These are phyloP conservation scores for Esox masquinongy DNA, from an alignment of 2,797 vertebrate species.

Conservation along the genomic window DNA sequence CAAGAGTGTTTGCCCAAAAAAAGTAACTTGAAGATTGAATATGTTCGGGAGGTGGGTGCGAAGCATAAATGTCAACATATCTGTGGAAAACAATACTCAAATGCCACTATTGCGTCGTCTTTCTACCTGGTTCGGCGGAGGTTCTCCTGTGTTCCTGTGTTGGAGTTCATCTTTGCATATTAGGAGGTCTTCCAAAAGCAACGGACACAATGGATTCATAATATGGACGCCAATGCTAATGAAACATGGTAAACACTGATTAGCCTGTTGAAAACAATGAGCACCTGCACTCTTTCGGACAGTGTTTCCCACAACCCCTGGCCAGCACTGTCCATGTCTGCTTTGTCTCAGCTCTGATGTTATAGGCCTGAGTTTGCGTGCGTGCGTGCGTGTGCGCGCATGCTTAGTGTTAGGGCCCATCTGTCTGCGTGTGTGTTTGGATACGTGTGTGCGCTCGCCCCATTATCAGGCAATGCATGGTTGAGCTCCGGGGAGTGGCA, in stretches of 20 bases:
- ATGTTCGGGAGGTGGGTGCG: conserved; percentile 17
- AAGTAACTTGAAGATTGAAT: conserved; percentile 28
- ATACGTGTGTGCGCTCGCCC: conserved; percentile 55
- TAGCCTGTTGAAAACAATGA: not conserved
- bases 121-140: conserved; percentile 28
- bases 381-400: conserved; percentile 4
- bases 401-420: not conserved
- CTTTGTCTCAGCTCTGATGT: conserved; percentile 31
- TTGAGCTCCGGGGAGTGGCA: conserved; percentile 57
- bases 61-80: conserved; percentile 61
- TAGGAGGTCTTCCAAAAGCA: conserved; percentile 30
- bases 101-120: conserved; percentile 32
- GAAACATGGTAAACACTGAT: not conserved
- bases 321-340: conserved; percentile 46
- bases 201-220: conserved; percentile 31
- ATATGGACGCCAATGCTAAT: conserved; percentile 20
- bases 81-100: conserved; percentile 36
- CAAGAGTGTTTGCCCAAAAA: conserved; percentile 49
- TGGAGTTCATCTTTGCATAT: conserved; percentile 25
- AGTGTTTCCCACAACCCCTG: conserved; percentile 20
- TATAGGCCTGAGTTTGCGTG: conserved; percentile 20
- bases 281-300: not conserved
- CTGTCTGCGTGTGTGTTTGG: conserved; percentile 7
- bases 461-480: conserved; percentile 73
- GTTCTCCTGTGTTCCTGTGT: conserved; percentile 36